Conservation (phyloP, 2,797 vertebrate species). For the Clarias platycephalus region DNA sequence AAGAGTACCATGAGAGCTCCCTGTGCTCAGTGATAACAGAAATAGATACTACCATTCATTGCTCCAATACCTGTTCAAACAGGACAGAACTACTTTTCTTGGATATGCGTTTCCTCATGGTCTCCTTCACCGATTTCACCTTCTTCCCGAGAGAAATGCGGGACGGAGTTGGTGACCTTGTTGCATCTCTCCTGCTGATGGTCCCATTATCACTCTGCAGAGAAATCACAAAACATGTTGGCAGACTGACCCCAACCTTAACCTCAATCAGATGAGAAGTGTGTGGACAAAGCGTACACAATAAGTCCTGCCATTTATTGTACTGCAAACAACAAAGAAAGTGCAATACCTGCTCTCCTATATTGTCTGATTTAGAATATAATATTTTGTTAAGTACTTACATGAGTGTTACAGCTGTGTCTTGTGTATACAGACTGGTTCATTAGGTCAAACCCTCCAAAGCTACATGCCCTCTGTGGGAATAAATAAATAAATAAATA, state of each 20-base stretch:
- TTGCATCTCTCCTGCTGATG: conserved; percentile 76
- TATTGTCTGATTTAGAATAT: neutral
- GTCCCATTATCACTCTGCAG: conserved; percentile 47
- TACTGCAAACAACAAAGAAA: neutral
- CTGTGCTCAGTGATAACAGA: neutral
- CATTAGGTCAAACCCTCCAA: conserved; percentile 95
- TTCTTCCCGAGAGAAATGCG: conserved; percentile 97
- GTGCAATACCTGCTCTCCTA: neutral
- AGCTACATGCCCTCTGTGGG: conserved; percentile 94
- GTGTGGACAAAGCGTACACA: neutral
- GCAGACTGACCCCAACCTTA: conserved; percentile 21
- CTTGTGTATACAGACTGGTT: conserved; percentile 89
- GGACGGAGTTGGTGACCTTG: conserved; percentile 90
- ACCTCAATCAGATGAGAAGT: neutral
- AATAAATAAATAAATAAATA: no score
- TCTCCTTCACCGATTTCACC: conserved; percentile 98
- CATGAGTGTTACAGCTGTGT: conserved; percentile 80
- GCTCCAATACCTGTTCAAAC: conserved; percentile 85
- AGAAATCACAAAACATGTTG: conserved; percentile 76
- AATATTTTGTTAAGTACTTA: conserved; percentile 70
- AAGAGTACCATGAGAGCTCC: neutral
- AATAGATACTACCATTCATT: neutral
- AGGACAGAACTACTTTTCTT: conserved; percentile 92
- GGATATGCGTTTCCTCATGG: conserved; percentile 98
- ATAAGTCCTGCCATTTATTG: neutral